phyloP scores from a whole-genome alignment of 1,140 invertebrate species.

The Caenorhabditis briggsae region DNA sequence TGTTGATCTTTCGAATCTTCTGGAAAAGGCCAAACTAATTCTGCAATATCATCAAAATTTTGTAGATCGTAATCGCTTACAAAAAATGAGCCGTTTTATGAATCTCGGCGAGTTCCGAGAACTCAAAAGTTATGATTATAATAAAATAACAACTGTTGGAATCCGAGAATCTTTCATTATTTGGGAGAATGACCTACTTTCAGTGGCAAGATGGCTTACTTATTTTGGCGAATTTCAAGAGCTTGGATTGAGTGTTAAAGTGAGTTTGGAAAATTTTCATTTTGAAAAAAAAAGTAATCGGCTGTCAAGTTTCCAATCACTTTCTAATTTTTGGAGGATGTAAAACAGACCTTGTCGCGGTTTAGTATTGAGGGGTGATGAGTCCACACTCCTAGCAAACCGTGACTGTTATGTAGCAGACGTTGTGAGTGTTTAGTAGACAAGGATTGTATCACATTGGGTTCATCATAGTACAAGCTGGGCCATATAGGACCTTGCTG shows the following conservation, averaged over 20 bases:
- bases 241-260: not conserved
- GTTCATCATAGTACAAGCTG: no score
- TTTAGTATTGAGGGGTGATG: no score
- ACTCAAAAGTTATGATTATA: not conserved
- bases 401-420: no score
- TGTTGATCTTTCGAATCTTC: not conserved
- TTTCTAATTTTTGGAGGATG: no score
- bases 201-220: not conserved
- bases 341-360: no score
- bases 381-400: no score
- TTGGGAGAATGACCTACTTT: not conserved
- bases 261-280: not conserved
- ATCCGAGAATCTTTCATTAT: not conserved
- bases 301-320: no score
- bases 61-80: not conserved
- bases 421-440: no score
- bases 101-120: not conserved
- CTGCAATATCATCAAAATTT: not conserved
- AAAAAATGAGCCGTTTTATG: not conserved
- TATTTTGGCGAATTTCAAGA: conserved; percentile 12
- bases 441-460: no score
- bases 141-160: not conserved
- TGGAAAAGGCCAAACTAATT: not conserved
- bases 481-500: no score
- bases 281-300: no score